These are phyloP conservation scores for Scomber scombrus DNA, from an alignment of 2,113 vertebrate species.

Conservation along the genomic window DNA sequence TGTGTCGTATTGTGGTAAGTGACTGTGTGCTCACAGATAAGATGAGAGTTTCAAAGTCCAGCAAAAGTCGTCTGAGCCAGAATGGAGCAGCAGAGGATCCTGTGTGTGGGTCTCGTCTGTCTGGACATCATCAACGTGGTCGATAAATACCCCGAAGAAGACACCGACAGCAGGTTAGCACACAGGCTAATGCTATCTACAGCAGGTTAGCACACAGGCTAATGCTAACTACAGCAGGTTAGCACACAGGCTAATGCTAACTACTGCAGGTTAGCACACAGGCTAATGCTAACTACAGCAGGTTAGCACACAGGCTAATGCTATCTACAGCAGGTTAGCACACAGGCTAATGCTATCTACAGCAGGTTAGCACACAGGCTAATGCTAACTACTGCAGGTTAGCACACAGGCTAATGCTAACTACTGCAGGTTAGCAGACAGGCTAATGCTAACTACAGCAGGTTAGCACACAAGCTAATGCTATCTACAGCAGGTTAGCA, in stretches of 20 bases:
- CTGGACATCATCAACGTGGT: constrained; percentile 79
- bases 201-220: neutral
- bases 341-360: no score
- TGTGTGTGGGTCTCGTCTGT: constrained; percentile 76
- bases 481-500: neutral
- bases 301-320: no score
- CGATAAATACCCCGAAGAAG: constrained; percentile 74
- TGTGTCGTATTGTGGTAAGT: no score
- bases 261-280: neutral
- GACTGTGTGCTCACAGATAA: no score
- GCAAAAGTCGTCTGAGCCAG: no score
- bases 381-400: no score
- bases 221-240: neutral
- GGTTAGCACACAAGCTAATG: neutral
- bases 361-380: no score
- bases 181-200: neutral
- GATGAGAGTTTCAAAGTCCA: no score
- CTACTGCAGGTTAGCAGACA: neutral
- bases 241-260: neutral
- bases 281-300: neutral
- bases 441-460: neutral
- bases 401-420: neutral
- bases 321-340: no score
- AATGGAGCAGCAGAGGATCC: constrained; percentile 63
- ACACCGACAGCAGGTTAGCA: constrained; percentile 73